Percentiles rank a stretch among this genome's conserved stretches.
These are phyloP conservation scores for Gonioctena quinquepunctata DNA, from an alignment of 1,140 invertebrate genomes.

Conservation along the genomic window DNA sequence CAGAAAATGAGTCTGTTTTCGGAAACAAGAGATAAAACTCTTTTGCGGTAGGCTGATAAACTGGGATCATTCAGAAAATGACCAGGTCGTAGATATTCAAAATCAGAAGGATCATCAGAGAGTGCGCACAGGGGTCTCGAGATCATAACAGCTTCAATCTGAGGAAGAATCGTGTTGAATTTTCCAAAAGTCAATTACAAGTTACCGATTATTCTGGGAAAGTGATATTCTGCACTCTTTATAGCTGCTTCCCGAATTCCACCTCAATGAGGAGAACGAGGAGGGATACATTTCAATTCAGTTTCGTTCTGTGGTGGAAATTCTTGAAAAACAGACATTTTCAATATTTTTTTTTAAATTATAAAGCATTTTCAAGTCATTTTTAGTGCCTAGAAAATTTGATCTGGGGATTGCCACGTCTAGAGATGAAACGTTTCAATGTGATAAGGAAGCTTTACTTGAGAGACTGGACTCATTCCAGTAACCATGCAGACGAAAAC, in stretches of 20 bases:
- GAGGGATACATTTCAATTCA: slow-evolving; percentile 38
- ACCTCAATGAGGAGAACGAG: slow-evolving; percentile 39
- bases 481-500: too few species aligned
- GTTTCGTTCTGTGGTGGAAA: slow-evolving; percentile 20
- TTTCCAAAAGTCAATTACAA: too few species aligned
- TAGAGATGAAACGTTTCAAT: too few species aligned
- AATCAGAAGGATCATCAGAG: slow-evolving; percentile 31
- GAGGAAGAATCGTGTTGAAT: slow-evolving; percentile 34
- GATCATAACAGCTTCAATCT: slow-evolving; percentile 44
- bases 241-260: slow-evolving; percentile 39
- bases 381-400: too few species aligned
- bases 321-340: background rate
- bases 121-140: slow-evolving; percentile 38
- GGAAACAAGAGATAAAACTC: background rate
- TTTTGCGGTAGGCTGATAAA: slow-evolving; percentile 38
- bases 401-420: too few species aligned
- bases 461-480: too few species aligned
- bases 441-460: too few species aligned
- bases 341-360: background rate
- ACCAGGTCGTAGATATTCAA: slow-evolving; percentile 40
- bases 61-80: slow-evolving; percentile 46
- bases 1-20: slow-evolving; percentile 8
- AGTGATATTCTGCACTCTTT: slow-evolving; percentile 35
- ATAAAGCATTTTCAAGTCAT: too few species aligned
- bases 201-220: slow-evolving; percentile 27